Conservation (phyloP, 2,888 invertebrate species). For the Aporophyla nigra region DNA sequence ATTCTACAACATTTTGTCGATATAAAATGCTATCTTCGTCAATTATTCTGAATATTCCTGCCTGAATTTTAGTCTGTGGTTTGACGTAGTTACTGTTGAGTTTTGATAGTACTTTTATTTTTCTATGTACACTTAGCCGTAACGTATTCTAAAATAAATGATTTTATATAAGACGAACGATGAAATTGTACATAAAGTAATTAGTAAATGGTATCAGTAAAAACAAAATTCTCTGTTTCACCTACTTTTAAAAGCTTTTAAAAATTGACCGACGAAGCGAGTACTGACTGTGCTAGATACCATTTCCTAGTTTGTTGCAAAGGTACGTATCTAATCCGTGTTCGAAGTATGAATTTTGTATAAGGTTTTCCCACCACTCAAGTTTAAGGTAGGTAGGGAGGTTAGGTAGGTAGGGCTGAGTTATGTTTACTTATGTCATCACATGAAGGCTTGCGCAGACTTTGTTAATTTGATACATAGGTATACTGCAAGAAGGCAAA, state of each 20-base stretch:
- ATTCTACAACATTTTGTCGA: conserved; percentile 7
- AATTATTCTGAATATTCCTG: conserved; percentile 34
- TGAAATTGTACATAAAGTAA: conserved; percentile 6
- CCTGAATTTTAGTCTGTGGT: conserved; percentile 32
- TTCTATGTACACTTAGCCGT: conserved; percentile 47
- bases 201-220: conserved; percentile 48
- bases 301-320: conserved; percentile 37
- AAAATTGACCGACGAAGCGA: background rate
- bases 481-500: background rate
- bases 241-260: background rate
- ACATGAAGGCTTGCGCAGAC: conserved; percentile 54
- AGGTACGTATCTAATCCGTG: conserved; percentile 24
- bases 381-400: conserved; percentile 43
- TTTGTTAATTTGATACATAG: conserved; percentile 45
- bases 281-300: conserved; percentile 16
- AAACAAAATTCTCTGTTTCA: conserved; percentile 13
- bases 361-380: conserved; percentile 68
- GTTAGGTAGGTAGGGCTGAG: conserved; percentile 55
- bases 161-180: conserved; percentile 20
- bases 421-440: conserved; percentile 48
- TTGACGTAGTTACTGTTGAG: conserved; percentile 41
- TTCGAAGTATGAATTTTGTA: conserved; percentile 39
- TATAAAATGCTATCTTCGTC: conserved; percentile 13
- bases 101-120: conserved; percentile 52
- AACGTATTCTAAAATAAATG: conserved; percentile 45